A percentile compares a stretch with the other conserved stretches of the same genome.
phyloP scores from a whole-genome alignment of 2,113 vertebrate species.

The Eulemur rufifrons region DNA sequence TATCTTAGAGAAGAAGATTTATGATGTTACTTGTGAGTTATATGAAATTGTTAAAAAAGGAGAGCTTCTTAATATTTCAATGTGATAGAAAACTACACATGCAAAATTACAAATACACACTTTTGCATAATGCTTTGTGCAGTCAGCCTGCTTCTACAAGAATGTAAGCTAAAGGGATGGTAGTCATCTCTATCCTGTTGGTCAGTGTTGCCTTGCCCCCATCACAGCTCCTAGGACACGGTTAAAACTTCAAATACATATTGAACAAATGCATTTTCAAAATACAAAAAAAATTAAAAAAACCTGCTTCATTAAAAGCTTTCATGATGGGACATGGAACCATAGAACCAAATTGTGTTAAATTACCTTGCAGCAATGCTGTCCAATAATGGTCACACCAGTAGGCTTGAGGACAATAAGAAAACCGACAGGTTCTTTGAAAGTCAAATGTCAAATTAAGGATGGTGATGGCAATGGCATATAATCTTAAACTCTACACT shows the following conservation, averaged over 20 bases:
- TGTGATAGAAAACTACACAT: neutral
- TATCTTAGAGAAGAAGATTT: neutral
- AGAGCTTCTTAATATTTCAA: neutral
- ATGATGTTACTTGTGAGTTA: neutral
- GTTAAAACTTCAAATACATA: neutral
- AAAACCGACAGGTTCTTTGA: neutral
- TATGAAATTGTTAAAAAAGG: neutral
- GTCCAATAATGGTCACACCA: neutral
- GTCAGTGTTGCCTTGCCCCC: rapidly evolving
- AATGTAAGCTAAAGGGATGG: neutral
- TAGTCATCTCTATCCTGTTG: neutral
- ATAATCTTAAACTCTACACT: neutral
- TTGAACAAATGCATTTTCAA: neutral
- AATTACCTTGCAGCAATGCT: neutral
- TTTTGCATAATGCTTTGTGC: neutral
- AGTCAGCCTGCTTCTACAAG: neutral
- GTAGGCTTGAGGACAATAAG: neutral
- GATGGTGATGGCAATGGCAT: neutral
- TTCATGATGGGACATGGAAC: neutral
- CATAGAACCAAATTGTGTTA: neutral
- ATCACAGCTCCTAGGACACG: neutral
- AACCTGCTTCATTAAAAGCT: neutral
- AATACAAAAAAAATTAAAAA: neutral
- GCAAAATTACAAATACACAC: neutral
- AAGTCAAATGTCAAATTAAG: slow-evolving; percentile 17